Evolutionary conservation across 2,113 vertebrate species (phyloP).

Genomic region (Neolamprologus brichardi): DNA sequence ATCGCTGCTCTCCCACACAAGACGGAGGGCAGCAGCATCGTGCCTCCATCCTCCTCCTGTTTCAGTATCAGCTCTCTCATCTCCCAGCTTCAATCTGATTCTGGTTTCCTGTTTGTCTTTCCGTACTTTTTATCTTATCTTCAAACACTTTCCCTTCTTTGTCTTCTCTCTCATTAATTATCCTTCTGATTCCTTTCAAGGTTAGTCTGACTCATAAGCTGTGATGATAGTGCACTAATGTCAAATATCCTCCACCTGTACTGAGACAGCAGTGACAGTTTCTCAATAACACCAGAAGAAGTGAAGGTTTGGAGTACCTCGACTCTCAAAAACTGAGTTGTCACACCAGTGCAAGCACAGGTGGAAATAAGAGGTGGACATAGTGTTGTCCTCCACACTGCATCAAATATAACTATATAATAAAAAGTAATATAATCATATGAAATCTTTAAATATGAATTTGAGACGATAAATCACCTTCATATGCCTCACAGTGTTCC

Average conservation of each 20-base stretch:
- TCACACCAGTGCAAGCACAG: accelerated
- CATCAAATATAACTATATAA: background rate
- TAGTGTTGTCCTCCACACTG: background rate
- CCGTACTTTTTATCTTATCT: background rate
- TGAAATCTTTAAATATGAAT: background rate
- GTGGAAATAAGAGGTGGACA: background rate
- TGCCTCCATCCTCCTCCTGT: background rate
- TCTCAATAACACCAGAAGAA: accelerated
- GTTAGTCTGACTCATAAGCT: background rate
- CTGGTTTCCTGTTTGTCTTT: background rate
- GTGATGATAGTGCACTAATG: background rate
- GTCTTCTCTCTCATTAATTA: background rate
- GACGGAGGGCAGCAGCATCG: background rate
- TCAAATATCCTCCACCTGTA: background rate
- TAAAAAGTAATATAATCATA: accelerated
- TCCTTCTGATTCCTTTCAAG: background rate
- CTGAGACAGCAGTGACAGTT: background rate
- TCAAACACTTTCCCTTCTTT: background rate
- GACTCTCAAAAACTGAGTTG: accelerated
- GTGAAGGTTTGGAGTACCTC: accelerated
- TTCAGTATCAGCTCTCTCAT: background rate
- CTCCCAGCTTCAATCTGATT: background rate
- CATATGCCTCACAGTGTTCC: background rate
- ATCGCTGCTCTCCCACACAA: background rate
- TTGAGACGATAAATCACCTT: accelerated